phyloP scores from a whole-genome alignment of 2,888 invertebrate genomes.

The Melieria picta region DNA sequence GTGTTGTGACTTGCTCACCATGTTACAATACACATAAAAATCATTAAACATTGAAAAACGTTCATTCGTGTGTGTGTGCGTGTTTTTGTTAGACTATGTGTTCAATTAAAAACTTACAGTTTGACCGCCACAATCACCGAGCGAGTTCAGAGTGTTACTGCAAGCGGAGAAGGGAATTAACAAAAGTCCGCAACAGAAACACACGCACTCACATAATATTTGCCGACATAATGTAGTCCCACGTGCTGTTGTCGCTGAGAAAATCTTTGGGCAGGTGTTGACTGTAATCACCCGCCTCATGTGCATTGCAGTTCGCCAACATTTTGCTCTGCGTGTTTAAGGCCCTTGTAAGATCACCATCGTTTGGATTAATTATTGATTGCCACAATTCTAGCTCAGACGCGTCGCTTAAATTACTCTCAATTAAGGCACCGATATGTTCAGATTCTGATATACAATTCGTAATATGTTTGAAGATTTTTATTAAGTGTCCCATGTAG shows the following conservation, averaged over 20 bases:
- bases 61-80: neutral
- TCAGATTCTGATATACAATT: slow-evolving; percentile 66
- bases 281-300: slow-evolving; percentile 57
- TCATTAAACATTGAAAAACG: too few species aligned
- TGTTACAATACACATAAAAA: too few species aligned
- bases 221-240: slow-evolving; percentile 45
- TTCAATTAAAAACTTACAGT: slow-evolving; percentile 25
- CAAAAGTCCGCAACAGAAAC: neutral
- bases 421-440: slow-evolving; percentile 69
- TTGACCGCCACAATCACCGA: slow-evolving; percentile 27
- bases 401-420: slow-evolving; percentile 68
- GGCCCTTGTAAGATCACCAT: slow-evolving; percentile 60
- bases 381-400: slow-evolving; percentile 68
- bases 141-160: slow-evolving; percentile 45
- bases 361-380: slow-evolving; percentile 58
- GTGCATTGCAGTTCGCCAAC: slow-evolving; percentile 64
- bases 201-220: slow-evolving; percentile 1
- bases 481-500: slow-evolving; percentile 76
- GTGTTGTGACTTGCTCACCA: too few species aligned
- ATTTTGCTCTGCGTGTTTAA: slow-evolving; percentile 59
- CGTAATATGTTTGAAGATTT: slow-evolving; percentile 71
- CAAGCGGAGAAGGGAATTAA: slow-evolving; percentile 6
- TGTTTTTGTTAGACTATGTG: neutral
- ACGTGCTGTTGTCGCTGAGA: slow-evolving; percentile 47
- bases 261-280: slow-evolving; percentile 56